Evolutionary conservation across 2,888 invertebrate genomes (phyloP).

Genomic region (Catotricha subobsoleta): DNA sequence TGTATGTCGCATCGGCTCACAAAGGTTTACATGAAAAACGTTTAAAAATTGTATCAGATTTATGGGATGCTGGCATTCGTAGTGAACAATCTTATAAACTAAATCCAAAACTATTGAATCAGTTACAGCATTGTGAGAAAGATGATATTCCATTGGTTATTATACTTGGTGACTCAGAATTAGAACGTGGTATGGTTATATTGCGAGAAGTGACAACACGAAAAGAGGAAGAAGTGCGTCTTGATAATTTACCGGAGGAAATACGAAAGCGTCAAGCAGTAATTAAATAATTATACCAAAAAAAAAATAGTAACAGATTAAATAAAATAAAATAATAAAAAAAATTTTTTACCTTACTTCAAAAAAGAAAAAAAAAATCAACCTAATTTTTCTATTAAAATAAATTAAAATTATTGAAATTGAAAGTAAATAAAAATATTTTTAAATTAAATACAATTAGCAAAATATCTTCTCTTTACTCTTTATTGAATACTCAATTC

Average conservation of each 20-base stretch:
- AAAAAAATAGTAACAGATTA: background rate
- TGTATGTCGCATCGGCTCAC: conserved; percentile 88
- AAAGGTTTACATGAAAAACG: conserved; percentile 84
- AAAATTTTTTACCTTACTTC: no score
- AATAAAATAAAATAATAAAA: background rate
- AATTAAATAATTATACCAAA: background rate
- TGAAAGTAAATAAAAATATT: no score
- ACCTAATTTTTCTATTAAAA: no score
- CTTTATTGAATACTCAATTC: no score
- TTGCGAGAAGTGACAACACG: conserved; percentile 55
- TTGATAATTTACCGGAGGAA: conserved; percentile 36
- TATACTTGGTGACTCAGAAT: conserved; percentile 85
- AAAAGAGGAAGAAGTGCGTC: conserved; percentile 43
- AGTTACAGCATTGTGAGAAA: conserved; percentile 93
- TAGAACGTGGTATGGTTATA: conserved; percentile 75
- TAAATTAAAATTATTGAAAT: no score
- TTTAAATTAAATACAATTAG: no score
- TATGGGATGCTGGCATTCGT: conserved; percentile 85
- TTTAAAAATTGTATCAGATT: conserved; percentile 61
- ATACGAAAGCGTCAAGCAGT: conserved; percentile 32
- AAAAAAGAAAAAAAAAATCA: no score
- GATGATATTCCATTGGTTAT: conserved; percentile 77
- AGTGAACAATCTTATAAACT: conserved; percentile 92
- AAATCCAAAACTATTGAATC: conserved; percentile 83
- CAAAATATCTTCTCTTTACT: no score